Conservation (phyloP, 2,888 invertebrate species). For the Plagodis dolabraria region DNA sequence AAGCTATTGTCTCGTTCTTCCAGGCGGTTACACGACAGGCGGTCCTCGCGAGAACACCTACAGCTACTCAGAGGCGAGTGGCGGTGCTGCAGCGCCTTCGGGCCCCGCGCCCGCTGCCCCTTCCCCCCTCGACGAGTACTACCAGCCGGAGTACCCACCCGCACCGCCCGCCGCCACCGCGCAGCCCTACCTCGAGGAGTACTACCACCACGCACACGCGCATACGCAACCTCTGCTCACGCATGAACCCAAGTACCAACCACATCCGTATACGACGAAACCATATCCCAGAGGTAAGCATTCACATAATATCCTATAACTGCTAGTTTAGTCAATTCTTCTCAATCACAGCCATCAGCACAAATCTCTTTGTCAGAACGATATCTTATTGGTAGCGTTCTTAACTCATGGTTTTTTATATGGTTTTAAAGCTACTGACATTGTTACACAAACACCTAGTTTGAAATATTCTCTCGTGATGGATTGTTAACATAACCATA, state of each 20-base stretch:
- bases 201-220: constrained; percentile 90
- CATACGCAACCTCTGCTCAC: constrained; percentile 86
- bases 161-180: constrained; percentile 78
- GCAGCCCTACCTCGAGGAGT: constrained; percentile 88
- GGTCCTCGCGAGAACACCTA: constrained; percentile 82
- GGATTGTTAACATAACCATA: too few species aligned
- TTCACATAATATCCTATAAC: too few species aligned
- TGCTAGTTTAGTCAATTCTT: too few species aligned
- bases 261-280: constrained; percentile 88
- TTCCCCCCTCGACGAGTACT: constrained; percentile 84
- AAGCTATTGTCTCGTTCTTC: constrained; percentile 37
- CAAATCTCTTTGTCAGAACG: too few species aligned
- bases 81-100: constrained; percentile 56
- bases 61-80: constrained; percentile 74
- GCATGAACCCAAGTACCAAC: constrained; percentile 90
- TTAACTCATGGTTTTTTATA: too few species aligned
- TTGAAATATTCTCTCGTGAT: too few species aligned
- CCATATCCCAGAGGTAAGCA: constrained; percentile 88
- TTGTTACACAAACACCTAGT: too few species aligned
- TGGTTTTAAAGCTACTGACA: too few species aligned
- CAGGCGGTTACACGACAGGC: constrained; percentile 84
- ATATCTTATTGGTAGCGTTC: too few species aligned
- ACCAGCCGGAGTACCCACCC: constrained; percentile 78
- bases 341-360: too few species aligned
- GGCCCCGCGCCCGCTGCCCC: constrained; percentile 68